These are phyloP conservation scores for Adoxophyes honmai DNA, from an alignment of 1,140 invertebrate species.

Conservation along the genomic window DNA sequence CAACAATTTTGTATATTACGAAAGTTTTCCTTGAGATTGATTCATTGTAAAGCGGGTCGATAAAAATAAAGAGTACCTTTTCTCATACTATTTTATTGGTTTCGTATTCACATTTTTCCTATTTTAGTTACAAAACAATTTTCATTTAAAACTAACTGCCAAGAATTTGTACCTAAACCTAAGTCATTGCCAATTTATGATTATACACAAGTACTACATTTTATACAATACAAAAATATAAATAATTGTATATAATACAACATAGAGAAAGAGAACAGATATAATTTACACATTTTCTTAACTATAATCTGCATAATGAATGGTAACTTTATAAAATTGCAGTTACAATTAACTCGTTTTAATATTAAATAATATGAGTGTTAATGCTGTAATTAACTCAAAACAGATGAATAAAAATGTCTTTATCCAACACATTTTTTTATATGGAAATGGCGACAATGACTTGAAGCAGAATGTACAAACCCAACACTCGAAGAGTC, in stretches of 20 bases:
- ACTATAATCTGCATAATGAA: conserved; percentile 1
- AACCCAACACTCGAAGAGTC: conserved; percentile 54
- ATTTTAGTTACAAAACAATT: conserved; percentile 73
- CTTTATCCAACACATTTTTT: background rate
- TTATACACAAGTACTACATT: conserved; percentile 10
- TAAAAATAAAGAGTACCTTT: background rate
- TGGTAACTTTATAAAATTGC: conserved; percentile 25
- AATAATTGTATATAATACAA: conserved; percentile 10
- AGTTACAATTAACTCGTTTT: background rate
- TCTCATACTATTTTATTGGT: conserved; percentile 65
- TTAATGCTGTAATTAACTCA: background rate
- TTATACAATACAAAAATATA: conserved; percentile 14
- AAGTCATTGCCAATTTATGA: conserved; percentile 56
- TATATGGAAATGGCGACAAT: conserved; percentile 46
- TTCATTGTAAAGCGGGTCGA: background rate
- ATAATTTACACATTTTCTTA: conserved; percentile 8
- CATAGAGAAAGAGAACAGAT: conserved; percentile 5
- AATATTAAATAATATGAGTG: background rate
- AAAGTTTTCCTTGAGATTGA: no score
- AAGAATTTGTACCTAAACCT: conserved; percentile 62
- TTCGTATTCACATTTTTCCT: conserved; percentile 70
- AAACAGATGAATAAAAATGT: background rate
- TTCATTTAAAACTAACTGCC: conserved; percentile 57
- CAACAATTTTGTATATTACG: no score
- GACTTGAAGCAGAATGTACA: conserved; percentile 64